Conservation (phyloP, 2,888 invertebrate genomes). For the Ceraclea dissimilis region DNA sequence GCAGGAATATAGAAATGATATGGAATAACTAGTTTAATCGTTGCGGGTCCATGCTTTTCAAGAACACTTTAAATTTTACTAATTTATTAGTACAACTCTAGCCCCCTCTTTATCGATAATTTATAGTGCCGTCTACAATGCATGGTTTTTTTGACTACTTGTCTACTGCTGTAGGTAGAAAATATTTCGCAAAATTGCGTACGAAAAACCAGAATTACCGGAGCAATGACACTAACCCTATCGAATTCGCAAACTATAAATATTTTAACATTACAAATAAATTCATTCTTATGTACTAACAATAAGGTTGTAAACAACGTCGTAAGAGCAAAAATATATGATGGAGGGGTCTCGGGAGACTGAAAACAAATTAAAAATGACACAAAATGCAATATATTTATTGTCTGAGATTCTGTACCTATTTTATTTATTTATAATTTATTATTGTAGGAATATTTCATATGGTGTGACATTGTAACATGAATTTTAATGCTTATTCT, state of each 20-base stretch:
- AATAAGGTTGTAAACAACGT: neutral
- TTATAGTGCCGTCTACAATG: too few relatives aligned
- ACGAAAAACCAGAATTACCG: neutral
- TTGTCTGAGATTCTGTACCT: neutral
- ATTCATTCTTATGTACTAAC: neutral
- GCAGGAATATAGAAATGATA: too few relatives aligned
- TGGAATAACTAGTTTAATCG: too few relatives aligned
- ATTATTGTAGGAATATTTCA: neutral
- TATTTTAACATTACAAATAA: neutral
- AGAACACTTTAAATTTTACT: too few relatives aligned
- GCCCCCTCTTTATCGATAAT: too few relatives aligned
- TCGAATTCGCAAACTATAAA: neutral
- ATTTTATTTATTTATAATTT: neutral
- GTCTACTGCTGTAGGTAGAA: too few relatives aligned
- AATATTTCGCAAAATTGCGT: too few relatives aligned
- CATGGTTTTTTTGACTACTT: too few relatives aligned
- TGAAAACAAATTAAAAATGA: constrained; percentile 2
- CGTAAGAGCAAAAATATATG: neutral
- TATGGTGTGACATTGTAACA: neutral
- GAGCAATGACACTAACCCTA: neutral
- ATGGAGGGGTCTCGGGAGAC: neutral
- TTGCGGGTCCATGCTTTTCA: too few relatives aligned
- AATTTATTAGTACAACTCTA: too few relatives aligned
- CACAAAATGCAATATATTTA: neutral
- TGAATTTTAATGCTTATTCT: neutral